Conservation (phyloP, 2,113 vertebrate genomes). For the Tenrec ecaudatus region DNA sequence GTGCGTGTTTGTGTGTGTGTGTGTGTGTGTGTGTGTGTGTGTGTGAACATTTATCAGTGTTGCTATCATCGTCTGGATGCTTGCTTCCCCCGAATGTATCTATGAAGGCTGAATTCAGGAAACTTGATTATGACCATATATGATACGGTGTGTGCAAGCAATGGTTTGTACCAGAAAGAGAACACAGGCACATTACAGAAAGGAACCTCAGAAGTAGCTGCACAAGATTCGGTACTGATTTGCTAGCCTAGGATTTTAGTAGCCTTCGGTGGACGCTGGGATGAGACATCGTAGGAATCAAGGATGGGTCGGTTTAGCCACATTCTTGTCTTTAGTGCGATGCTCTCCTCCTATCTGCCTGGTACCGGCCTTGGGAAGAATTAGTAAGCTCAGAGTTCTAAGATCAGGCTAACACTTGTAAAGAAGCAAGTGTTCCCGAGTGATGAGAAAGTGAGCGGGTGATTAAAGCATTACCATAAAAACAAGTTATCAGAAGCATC, state of each 20-base stretch:
- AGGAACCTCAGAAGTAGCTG: not conserved
- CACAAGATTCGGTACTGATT: not conserved
- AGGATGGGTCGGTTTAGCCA: not conserved
- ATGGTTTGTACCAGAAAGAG: not conserved
- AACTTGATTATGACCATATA: not conserved
- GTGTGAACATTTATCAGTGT: not conserved
- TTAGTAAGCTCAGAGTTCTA: not conserved
- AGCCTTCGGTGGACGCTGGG: not conserved
- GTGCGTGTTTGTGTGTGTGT: too few relatives aligned
- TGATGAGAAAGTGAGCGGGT: constrained; percentile 29
- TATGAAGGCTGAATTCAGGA: not conserved
- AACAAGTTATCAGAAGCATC: constrained; percentile 41
- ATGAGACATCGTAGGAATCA: not conserved
- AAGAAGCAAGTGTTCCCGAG: constrained; percentile 35
- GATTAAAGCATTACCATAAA: not conserved
- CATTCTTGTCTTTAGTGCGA: not conserved
- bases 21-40: too few relatives aligned
- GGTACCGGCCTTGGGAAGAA: not conserved
- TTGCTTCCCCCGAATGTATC: not conserved
- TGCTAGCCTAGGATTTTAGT: not conserved
- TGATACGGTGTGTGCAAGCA: not conserved
- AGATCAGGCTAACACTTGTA: not conserved
- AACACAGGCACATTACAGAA: not conserved
- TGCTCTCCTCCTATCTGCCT: not conserved
- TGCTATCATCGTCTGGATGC: not conserved